Evolutionary conservation across 2,888 invertebrate species (phyloP), one percentile per base, ranked within the genome.

Genomic region (Drosophila parthenogenetica): DNA sequence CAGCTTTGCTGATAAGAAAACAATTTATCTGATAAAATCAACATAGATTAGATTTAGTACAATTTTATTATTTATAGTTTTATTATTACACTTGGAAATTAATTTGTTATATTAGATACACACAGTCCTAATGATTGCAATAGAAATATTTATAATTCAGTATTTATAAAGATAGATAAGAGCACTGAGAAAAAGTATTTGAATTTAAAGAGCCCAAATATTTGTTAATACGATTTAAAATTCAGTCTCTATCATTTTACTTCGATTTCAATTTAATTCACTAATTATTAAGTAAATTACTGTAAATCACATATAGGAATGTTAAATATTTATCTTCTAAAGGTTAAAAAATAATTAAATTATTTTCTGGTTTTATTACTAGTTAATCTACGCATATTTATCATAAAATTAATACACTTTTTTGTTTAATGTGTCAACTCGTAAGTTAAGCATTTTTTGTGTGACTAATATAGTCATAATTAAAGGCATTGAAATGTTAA

Each of bases 391-490:
- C 29, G 29, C 29, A 29, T 8, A 29, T 29, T 29, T 29, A 29
- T 29, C 29, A 29, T 29, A 8, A 29, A 29, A 29, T 29, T 8
- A 29, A 29, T 29, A 29, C 29, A 29, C 8, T 29, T 16, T 16
- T 48, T 14, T 32, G 14, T 11, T 49, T 13, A 7, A 17, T 29
- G 11, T 5, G 1, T 7, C 2, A 49, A 29, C 29, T 35, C 49
- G 1, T 35, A 3, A 14, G 10, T 16, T 16, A 8, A 8, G 29
- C 1, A n/a, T 25, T 29, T 29, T 14, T 46, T 46, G 45, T 16
- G 16, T 46, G 37, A 35, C 19, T 25, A 48, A 49, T 39, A 25
- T 17, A 58, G 60, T 61, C 55, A 61, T 35, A 73, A 73, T 43
- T 73, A 8, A 51, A 48, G 45, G 13, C 48, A 51, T 46, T 32